Base-by-base conservation (phyloP, 2,888 invertebrate species). In the Thereva unica region DNA sequence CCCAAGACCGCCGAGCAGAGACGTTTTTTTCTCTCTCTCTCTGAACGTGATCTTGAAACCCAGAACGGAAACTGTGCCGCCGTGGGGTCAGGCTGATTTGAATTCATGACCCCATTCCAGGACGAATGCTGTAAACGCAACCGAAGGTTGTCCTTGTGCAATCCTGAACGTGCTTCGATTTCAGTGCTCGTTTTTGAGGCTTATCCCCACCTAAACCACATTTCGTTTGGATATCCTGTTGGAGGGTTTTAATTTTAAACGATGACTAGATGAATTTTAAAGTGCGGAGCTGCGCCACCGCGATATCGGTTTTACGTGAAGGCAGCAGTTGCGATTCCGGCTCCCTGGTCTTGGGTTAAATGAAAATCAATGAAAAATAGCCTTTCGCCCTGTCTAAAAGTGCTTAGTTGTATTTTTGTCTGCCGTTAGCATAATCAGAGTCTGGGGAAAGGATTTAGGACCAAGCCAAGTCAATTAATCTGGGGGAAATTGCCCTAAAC, bases 41-140 rank as follows among this genome's bases (percentile, higher is more conserved):
- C 50, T 7, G 41, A 40, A 61, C 61, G 61, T 61, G 61, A 47
- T 61, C 61, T 61, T 61, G 61, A 61, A 61, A 59, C 41, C 23
- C 50, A 8, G n/a, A n/a, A 5, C 50, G 41, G 41, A 61, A 61
- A 61, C 23, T 61, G 45, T 61, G 61, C 61, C 50, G 49, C 41
- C 40, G 23, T 23, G 23, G 61, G 61, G 61, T 61, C 61, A 61
- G 41, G 37, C 9, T 38, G 23, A 50, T 50, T 34, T 61, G 47
- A 59, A 59, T 59, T 59, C 59, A 49, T 59, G 59, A 40, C 49
- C 59, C 38, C 55, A 10, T 12, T 35, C 59, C 9, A 7, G n/a
- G 34, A 44, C 23, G 35, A 44, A n/a, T 56, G 35, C 56, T 56
- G 35, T 41, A 44, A 44, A 44, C 34, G 23, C 23, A 23, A 23